phyloP scores from a whole-genome alignment of 2,113 vertebrate genomes.

The Anarhynchus alexandrinus region DNA sequence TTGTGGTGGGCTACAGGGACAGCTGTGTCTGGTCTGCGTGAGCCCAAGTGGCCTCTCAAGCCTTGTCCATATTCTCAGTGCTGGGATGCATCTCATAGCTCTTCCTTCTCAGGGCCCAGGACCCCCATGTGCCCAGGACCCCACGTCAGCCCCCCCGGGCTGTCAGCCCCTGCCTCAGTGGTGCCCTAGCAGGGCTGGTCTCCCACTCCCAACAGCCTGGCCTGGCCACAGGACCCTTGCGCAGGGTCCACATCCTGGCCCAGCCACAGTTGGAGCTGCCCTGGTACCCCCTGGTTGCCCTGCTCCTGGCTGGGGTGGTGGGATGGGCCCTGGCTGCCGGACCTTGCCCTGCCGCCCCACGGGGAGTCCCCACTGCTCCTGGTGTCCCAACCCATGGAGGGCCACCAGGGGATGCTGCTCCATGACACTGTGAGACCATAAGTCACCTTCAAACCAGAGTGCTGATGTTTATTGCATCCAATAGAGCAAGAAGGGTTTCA shows the following conservation, averaged over 20 bases:
- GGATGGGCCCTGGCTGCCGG: fast-evolving
- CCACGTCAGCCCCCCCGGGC: no score
- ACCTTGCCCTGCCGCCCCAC: background rate
- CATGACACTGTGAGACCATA: background rate
- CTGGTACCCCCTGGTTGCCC: fast-evolving
- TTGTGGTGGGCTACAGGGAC: background rate
- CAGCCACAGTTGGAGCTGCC: background rate
- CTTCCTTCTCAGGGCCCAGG: background rate
- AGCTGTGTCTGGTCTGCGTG: fast-evolving
- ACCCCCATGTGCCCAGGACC: background rate
- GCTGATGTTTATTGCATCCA: background rate
- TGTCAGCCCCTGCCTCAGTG: background rate
- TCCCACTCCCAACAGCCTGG: background rate
- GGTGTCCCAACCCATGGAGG: fast-evolving
- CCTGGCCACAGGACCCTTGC: background rate
- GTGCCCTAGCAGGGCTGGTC: background rate
- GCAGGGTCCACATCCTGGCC: background rate
- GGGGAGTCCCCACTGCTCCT: fast-evolving
- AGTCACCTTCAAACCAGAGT: background rate
- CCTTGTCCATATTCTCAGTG: fast-evolving
- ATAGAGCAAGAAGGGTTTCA: background rate
- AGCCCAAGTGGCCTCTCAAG: fast-evolving
- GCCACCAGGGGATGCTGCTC: fast-evolving
- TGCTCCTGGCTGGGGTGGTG: background rate
- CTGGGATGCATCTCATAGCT: fast-evolving